A percentile compares a stretch with the other conserved stretches of the same genome.
phyloP scores from a whole-genome alignment of 2,888 invertebrate species.

The Omphaloscelis lunosa region DNA sequence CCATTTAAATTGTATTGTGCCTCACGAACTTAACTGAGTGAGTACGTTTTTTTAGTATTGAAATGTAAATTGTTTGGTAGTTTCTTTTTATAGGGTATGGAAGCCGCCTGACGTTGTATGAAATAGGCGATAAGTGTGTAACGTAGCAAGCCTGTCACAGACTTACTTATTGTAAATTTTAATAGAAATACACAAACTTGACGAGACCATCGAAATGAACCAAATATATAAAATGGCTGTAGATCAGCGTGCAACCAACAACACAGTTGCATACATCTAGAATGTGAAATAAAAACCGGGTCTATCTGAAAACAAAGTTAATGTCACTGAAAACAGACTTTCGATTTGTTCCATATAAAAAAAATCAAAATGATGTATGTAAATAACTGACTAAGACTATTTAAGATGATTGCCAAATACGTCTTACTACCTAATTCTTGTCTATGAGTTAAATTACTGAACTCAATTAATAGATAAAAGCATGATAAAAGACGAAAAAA shows the following conservation, averaged over 20 bases:
- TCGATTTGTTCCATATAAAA: not conserved
- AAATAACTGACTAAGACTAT: not conserved
- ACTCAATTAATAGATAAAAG: not conserved
- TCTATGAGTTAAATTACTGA: slow-evolving; percentile 6
- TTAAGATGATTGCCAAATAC: slow-evolving; percentile 9
- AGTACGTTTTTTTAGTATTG: slow-evolving; percentile 50
- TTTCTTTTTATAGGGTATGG: slow-evolving; percentile 27
- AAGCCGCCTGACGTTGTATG: slow-evolving; percentile 35
- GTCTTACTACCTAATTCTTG: not conserved
- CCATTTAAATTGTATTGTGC: slow-evolving; percentile 41
- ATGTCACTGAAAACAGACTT: not conserved
- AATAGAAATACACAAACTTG: slow-evolving; percentile 32
- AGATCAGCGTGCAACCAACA: slow-evolving; percentile 11
- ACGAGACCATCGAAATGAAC: slow-evolving; percentile 57
- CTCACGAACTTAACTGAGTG: slow-evolving; percentile 24
- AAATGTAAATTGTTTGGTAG: slow-evolving; percentile 37
- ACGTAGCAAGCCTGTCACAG: slow-evolving; percentile 18
- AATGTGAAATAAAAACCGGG: not conserved
- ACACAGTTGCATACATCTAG: not conserved
- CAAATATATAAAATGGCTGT: slow-evolving; percentile 40
- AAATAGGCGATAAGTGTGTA: slow-evolving; percentile 20
- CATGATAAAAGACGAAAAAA: slow-evolving; percentile 26
- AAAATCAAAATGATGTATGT: not conserved
- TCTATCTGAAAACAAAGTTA: not conserved
- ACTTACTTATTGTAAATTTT: slow-evolving; percentile 19